Percentiles rank a stretch among this genome's conserved stretches.
phyloP scores from a whole-genome alignment of 2,888 invertebrate genomes.

The Odiellus spinosus region DNA sequence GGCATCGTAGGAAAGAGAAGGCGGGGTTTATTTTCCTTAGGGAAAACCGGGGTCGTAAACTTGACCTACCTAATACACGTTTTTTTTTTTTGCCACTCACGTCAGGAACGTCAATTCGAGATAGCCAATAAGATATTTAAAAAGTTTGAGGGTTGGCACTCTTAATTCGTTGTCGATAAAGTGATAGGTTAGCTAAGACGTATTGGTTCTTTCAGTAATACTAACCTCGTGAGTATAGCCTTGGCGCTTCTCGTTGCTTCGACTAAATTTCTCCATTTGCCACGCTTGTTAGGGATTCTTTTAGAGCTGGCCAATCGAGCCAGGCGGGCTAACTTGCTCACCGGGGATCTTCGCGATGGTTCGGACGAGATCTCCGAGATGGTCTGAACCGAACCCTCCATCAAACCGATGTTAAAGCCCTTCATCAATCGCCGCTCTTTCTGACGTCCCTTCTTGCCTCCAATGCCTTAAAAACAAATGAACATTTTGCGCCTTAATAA shows the following conservation, averaged over 20 bases:
- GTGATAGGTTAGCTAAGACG: too few species aligned
- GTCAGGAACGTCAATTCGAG: too few species aligned
- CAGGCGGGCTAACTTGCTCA: conserved; percentile 24
- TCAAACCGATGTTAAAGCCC: conserved; percentile 54
- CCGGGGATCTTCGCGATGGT: conserved; percentile 25
- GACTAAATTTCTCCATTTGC: conserved; percentile 17
- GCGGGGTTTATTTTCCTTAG: too few species aligned
- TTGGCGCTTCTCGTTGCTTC: conserved; percentile 17
- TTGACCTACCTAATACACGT: too few species aligned
- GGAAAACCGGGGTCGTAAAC: too few species aligned
- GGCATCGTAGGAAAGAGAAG: too few species aligned
- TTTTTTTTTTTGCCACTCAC: too few species aligned
- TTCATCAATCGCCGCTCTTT: conserved; percentile 85
- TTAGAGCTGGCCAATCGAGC: conserved; percentile 26
- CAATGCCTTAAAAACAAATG: conserved; percentile 43
- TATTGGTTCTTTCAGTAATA: too few species aligned
- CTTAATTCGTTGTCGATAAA: too few species aligned
- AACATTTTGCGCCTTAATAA: neutral
- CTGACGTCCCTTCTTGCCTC: conserved; percentile 83
- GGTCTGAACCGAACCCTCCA: conserved; percentile 15
- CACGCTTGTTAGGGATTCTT: conserved; percentile 13
- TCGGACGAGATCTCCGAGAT: neutral
- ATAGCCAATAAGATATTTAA: too few species aligned
- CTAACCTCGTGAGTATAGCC: conserved; percentile 9
- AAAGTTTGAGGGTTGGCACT: too few species aligned